Base-by-base conservation (phyloP, 2,113 vertebrate genomes). In the Galeopterus variegatus region DNA sequence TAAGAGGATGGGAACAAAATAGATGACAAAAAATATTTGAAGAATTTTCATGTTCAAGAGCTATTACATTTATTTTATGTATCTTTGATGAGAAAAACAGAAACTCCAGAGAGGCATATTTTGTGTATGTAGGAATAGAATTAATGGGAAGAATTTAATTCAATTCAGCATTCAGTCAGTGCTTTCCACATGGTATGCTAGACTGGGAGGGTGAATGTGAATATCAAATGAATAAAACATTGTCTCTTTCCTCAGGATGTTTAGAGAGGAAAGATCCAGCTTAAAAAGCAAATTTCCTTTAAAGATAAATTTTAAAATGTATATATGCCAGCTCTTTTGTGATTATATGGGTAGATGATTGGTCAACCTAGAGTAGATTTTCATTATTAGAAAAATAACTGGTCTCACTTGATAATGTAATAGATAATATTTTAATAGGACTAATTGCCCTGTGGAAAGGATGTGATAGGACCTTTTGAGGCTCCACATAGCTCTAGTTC, bases 151-250 rank as follows among this genome's bases (percentile, higher is more conserved):
- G 18, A 79, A 90, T 85, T 86, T 76, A 72, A 95, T 90, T 81
- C 73, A 86, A 17, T 85, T 95, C 94, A 93, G n/a, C 84, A 91
- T 86, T 86, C 86, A 95, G 79, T 70, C 82, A 91, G 48, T 80
- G 33, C 26, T 75, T 81, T 95, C 92, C 65, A 96, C 72, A 88
- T 94, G 89, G 58, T 60, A 75, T 90, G 96, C 93, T 97, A 94
- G 95, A 97, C 81, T 94, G 60, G 21, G 73, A 93, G 14, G 80
- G 26, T 56, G 33, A 64, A 89, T 95, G 45, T 93, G 81, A 73
- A 33, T 90, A 95, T 56, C 31, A 88, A 84, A 96, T 82, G 79
- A 95, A 95, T 94, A 96, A 97, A 96, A 93, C 62, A 87, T 86
- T 62, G 21, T 81, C 28, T 92, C 13, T 91, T 96, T 86, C 60